These are phyloP conservation scores for Lamprologus tigripictilis DNA, from an alignment of 2,113 vertebrate species.

Conservation along the genomic window DNA sequence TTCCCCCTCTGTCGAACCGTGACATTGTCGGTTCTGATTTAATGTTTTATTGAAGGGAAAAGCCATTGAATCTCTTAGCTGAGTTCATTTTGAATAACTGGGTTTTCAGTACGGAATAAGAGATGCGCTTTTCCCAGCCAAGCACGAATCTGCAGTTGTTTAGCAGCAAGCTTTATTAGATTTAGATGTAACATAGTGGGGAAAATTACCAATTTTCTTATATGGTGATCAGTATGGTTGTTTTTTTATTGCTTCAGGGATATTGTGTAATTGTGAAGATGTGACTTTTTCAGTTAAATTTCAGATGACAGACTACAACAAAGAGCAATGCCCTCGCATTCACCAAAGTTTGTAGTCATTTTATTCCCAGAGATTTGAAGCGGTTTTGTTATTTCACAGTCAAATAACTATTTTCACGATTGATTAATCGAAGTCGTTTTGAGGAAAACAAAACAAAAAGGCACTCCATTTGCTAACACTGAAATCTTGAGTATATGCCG, in stretches of 20 bases:
- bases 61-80: neutral
- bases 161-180: neutral
- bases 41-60: conserved; percentile 25
- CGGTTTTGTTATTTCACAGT: neutral
- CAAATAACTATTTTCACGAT: neutral
- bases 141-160: neutral
- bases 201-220: neutral
- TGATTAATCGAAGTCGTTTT: neutral
- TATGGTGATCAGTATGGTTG: neutral
- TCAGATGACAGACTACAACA: neutral
- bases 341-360: neutral
- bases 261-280: neutral
- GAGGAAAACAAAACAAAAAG: neutral
- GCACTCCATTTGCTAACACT: neutral
- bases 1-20: neutral
- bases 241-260: neutral
- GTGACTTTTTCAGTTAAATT: neutral
- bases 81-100: neutral
- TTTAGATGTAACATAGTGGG: neutral
- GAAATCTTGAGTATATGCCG: neutral
- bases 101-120: neutral
- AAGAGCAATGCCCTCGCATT: neutral
- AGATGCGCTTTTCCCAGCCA: neutral
- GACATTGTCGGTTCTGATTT: neutral
- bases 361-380: neutral